Evolutionary conservation across 2,113 vertebrate genomes (phyloP).

Genomic region (Tachycineta bicolor): DNA sequence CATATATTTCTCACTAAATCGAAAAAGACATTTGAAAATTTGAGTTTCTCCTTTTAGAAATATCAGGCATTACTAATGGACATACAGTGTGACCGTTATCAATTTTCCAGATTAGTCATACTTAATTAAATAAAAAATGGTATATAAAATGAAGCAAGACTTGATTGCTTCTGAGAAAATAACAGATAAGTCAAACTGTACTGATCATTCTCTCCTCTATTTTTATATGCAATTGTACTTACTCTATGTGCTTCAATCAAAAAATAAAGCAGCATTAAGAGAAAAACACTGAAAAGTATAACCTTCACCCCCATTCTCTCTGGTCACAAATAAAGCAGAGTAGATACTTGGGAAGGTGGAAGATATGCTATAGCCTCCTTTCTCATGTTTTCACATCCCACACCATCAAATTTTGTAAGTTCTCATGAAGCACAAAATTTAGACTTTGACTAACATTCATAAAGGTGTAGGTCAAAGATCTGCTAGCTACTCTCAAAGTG

Average conservation of each 20-base stretch:
- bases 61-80: neutral
- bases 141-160: neutral
- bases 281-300: neutral
- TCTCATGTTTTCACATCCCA: neutral
- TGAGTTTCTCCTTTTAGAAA: neutral
- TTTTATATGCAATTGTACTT: neutral
- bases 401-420: neutral
- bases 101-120: neutral
- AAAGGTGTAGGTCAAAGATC: neutral
- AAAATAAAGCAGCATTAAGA: neutral
- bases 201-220: neutral
- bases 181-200: neutral
- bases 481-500: neutral
- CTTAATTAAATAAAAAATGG: neutral
- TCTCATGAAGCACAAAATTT: neutral
- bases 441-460: neutral
- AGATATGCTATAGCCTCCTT: neutral
- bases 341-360: neutral
- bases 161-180: constrained; percentile 3
- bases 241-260: neutral
- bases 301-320: neutral
- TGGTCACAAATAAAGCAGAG: neutral
- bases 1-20: neutral
- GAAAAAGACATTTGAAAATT: neutral
- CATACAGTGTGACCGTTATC: neutral